These are phyloP conservation scores for Pluvialis apricaria DNA, from an alignment of 2,113 vertebrate genomes.

Conservation along the genomic window DNA sequence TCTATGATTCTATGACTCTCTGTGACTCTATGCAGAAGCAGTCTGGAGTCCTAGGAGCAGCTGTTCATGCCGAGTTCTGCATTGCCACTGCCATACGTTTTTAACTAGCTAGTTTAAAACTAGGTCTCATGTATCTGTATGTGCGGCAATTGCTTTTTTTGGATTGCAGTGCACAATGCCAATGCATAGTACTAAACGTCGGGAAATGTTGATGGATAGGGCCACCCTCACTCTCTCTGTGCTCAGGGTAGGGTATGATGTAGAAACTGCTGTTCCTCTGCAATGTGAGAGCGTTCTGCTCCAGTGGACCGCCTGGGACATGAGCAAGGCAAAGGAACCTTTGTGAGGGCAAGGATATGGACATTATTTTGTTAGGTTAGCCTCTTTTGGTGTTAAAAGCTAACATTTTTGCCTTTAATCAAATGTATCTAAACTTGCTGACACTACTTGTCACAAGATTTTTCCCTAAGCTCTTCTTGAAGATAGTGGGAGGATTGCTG, in stretches of 20 bases:
- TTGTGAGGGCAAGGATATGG: neutral
- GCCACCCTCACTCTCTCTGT: neutral
- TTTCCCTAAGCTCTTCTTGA: neutral
- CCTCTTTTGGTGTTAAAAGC: neutral
- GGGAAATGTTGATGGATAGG: neutral
- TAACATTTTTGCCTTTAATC: neutral
- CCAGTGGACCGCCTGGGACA: neutral
- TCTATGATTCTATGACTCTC: neutral
- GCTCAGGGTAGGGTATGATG: neutral
- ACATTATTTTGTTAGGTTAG: neutral
- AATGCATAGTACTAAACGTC: neutral
- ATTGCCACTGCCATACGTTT: neutral
- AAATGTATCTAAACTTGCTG: neutral
- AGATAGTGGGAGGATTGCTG: neutral
- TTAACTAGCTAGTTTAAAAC: neutral
- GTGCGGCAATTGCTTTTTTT: neutral
- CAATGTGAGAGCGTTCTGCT: neutral
- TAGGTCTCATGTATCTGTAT: neutral
- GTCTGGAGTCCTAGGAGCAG: neutral
- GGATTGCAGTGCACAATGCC: neutral
- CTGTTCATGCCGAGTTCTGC: fast-evolving
- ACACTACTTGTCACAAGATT: neutral
- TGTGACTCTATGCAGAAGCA: neutral
- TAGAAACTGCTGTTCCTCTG: neutral
- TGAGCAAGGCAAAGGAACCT: neutral